Evolutionary conservation across 2,797 vertebrate genomes (phyloP), one percentile per base, ranked within the genome.

Genomic region (Falco cherrug): DNA sequence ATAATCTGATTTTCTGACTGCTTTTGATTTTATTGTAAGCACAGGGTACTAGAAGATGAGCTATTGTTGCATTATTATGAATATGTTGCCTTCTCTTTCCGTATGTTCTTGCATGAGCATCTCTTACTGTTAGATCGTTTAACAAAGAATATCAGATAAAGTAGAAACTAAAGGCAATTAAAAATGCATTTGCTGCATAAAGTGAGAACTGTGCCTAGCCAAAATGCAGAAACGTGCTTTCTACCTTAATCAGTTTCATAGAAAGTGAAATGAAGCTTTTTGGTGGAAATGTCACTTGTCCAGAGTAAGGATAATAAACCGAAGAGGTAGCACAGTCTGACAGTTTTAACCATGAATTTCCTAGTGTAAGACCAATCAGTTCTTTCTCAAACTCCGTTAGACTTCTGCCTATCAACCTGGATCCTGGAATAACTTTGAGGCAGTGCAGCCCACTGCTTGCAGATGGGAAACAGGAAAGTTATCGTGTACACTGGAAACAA

Each of bases 211-310:
- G 4, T 92, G 48, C 68, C 70, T 56, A 79, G 63, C 28, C 53
- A 59, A 76, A 94, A 89, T 68, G 26, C 78, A 83, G 89, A 60
- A 87, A 60, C 1, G 2, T 60, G 76, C 64, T 79, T 76, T 92
- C 70, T 33, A 57, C 64, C 53, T 84, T 71, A n/a, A 67, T 79
- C 56, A 64, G 35, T 35, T 84, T 56, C 84, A 79, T 19, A 33
- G 53, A 31, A 93, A 82, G 67, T 60, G 68, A 77, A 89, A 87
- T 54, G 28, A 70, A 94, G 78, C 45, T 89, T 88, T 84, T 71
- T 54, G 79, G 45, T 87, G 54, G 93, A 94, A 97, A 93, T 87
- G 77, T 89, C 95, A 96, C 84, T 95, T 73, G 54, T 63, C 61
- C 92, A 60, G 77, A 89, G 45, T 13, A 53, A 54, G 78, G 74